Conservation (phyloP, 2,888 invertebrate genomes). For the Venusia cambrica region DNA sequence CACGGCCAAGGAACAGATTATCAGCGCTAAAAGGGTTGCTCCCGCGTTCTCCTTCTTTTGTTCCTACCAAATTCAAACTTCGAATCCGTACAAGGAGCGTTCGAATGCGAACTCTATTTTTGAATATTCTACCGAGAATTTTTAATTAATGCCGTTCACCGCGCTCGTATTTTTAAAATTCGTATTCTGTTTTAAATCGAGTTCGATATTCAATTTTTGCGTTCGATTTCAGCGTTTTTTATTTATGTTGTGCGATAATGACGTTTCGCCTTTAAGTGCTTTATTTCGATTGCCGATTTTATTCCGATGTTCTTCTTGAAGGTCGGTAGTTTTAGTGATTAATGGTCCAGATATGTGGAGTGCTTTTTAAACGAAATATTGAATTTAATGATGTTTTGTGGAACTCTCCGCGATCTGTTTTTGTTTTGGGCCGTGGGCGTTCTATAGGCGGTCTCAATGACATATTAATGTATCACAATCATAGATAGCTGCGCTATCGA, state of each 20-base stretch:
- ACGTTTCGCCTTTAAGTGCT: slow-evolving; percentile 81
- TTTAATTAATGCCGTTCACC: slow-evolving; percentile 79
- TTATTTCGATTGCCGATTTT: slow-evolving; percentile 81
- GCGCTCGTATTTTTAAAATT: slow-evolving; percentile 78
- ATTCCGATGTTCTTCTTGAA: slow-evolving; percentile 76
- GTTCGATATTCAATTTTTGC: slow-evolving; percentile 80
- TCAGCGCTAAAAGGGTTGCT: slow-evolving; percentile 82
- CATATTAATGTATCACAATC: slow-evolving; percentile 50
- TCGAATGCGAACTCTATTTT: slow-evolving; percentile 81
- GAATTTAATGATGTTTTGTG: slow-evolving; percentile 79
- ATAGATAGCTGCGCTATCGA: slow-evolving; percentile 51
- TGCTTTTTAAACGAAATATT: slow-evolving; percentile 80
- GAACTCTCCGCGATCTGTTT: slow-evolving; percentile 59
- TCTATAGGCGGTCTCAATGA: slow-evolving; percentile 55
- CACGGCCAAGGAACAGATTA: slow-evolving; percentile 79
- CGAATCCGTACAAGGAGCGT: slow-evolving; percentile 78
- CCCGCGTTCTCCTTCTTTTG: slow-evolving; percentile 78
- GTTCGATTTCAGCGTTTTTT: slow-evolving; percentile 77
- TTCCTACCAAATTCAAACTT: slow-evolving; percentile 80
- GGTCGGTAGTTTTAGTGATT: slow-evolving; percentile 79
- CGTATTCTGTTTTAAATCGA: slow-evolving; percentile 79
- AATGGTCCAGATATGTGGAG: slow-evolving; percentile 78
- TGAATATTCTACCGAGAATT: slow-evolving; percentile 82
- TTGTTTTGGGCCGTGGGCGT: slow-evolving; percentile 55
- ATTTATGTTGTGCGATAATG: slow-evolving; percentile 81